These are phyloP conservation scores for Mesorhabditis spiculigera DNA, from an alignment of 2,888 invertebrate genomes.

Conservation along the genomic window DNA sequence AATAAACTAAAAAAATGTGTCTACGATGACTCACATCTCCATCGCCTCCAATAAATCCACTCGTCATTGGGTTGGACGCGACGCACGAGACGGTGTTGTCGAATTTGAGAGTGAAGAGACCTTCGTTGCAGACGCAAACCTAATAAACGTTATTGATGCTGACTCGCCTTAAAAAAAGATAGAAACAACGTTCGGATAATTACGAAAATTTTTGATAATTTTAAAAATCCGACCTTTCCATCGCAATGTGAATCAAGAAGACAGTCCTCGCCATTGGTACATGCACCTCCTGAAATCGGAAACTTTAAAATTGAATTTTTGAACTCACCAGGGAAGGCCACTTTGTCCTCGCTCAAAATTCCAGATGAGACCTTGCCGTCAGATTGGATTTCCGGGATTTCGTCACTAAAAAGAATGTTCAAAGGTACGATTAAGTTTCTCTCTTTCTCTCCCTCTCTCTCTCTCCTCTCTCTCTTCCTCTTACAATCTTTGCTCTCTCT, in stretches of 20 bases:
- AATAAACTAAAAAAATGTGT: no score
- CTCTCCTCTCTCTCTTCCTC: background rate
- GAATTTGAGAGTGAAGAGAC: slow-evolving; percentile 50
- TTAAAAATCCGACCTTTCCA: slow-evolving; percentile 30
- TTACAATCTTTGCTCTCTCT: background rate
- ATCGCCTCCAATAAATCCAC: slow-evolving; percentile 34
- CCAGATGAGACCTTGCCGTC: slow-evolving; percentile 27
- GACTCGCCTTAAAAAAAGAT: no score
- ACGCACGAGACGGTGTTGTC: slow-evolving; percentile 54
- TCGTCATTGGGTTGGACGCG: slow-evolving; percentile 48
- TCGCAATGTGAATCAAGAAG: slow-evolving; percentile 55
- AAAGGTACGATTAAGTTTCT: background rate
- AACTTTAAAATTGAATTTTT: slow-evolving; percentile 7
- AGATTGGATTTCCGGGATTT: slow-evolving; percentile 36
- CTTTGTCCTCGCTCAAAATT: slow-evolving; percentile 47
- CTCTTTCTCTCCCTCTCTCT: background rate
- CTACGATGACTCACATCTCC: slow-evolving; percentile 29
- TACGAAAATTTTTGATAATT: background rate
- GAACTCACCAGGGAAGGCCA: slow-evolving; percentile 49
- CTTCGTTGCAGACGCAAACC: slow-evolving; percentile 52
- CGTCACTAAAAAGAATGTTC: slow-evolving; percentile 45
- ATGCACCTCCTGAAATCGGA: slow-evolving; percentile 43
- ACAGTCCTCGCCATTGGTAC: slow-evolving; percentile 54
- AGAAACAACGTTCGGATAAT: no score
- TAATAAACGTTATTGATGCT: no score